Base-by-base conservation (phyloP, 2,113 vertebrate species). In the Grallaria varia region DNA sequence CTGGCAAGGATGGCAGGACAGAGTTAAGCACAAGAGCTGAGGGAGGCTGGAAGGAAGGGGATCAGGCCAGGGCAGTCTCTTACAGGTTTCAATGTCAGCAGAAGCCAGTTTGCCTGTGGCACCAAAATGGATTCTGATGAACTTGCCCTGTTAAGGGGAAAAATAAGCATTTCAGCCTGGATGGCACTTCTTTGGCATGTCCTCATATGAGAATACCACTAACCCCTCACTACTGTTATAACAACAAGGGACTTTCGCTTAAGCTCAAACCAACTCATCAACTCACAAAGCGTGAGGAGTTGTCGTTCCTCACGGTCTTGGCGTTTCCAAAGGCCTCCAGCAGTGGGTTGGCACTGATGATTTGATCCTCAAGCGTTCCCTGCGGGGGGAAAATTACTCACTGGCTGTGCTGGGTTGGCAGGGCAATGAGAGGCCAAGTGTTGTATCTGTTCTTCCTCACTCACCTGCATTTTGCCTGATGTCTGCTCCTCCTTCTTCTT, bases 61-160 rank as follows among this genome's bases (percentile, higher is more conserved):
- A 75, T 8, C 10, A 30, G 71, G n/a, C 14, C 28, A 49, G 52
- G 12, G 19, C 8, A 17, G 4, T 68, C 27, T 95, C 98, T 98
- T 98, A 99, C 99, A 99, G 53, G 99, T 99, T 98, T 99, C 99
- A 97, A 99, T 99, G 90, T 99, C 99, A 91, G 99, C 99, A 95
- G 99, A 99, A 95, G 99, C 98, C 98, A 99, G 95, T 89, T 99
- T 99, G 93, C 99, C 99, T 42, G 99, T 99, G 39, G 99, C 88
- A 6, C 97, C 98, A 91, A 99, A 99, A 60, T 99, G 99, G 95
- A 99, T 99, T 97, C 99, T 98, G 97, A 99, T 99, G 90, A 99
- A 99, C 98, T 99, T 99, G 69, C 98, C 99, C 99, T 98, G 88
- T 81, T 59, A 92, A 92, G 25, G 42, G 9, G 93, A 93, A 96